Evolutionary conservation across 2,113 vertebrate species (phyloP), one percentile per base, ranked within the genome.

Genomic region (Alouatta palliata): DNA sequence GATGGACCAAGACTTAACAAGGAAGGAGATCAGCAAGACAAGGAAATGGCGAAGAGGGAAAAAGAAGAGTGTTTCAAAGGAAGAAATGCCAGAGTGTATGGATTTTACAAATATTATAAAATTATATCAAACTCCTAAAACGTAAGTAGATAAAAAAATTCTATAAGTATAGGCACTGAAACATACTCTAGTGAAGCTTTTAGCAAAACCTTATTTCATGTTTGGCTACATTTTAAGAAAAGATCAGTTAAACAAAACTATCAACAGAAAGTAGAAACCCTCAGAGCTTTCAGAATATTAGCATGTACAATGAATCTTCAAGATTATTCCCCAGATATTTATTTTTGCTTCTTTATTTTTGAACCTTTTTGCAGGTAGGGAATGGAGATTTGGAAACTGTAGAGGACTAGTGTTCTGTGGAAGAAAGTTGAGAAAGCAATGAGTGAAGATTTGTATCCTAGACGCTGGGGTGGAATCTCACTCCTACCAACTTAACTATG

Each of bases 361-460:
- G 17, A 58, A 40, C 0, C 2, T 43, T 14, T 40, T 79, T 32
- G 35, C 37, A 17, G 3, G 1, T 13, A 6, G 1, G 25, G 11
- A 1, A 80, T 10, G 49, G 10, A 54, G 8, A 11, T 16, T 35
- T 75, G 12, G 35, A 73, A 0, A 73, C 32, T n/a, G 27, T 17
- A 47, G 0, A 27, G 3, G 21, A 43, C 17, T 58, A 35, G 0
- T 58, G 45, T 58, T 30, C n/a, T 73, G 17, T 47, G 25, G 14
- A 75, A 71, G 1, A 35, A 76, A 76, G 23, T 21, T 91, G 64
- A 86, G 52, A 5, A 79, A 97, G 77, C 1, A 9, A 1, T 20
- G 45, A 58, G 14, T 49, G 17, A 58, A n/a, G 11, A 0, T 10
- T 73, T 16, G 4, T 35, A 47, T 95, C 2, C 43, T 83, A 84